phyloP scores from a whole-genome alignment of 1,140 invertebrate species.

The Macrocentrus cingulum region DNA sequence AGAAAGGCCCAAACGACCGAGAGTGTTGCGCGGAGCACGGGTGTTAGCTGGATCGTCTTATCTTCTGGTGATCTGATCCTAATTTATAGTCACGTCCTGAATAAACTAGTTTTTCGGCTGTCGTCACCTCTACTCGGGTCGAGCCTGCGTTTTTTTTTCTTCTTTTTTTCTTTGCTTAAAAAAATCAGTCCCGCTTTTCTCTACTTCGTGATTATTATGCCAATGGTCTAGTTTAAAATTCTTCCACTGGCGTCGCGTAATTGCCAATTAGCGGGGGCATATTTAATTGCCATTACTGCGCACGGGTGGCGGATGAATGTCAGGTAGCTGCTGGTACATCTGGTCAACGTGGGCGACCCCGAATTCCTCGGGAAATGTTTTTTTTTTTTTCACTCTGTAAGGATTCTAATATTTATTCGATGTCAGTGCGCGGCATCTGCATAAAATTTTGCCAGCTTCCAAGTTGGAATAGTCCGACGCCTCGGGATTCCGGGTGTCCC shows the following conservation, averaged over 20 bases:
- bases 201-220: background rate
- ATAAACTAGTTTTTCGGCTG: constrained; percentile 61
- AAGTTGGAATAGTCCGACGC: constrained; percentile 11
- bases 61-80: constrained; percentile 59
- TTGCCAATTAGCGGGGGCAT: constrained; percentile 58
- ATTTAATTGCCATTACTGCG: constrained; percentile 57
- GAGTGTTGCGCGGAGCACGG: constrained; percentile 54
- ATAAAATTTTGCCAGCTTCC: constrained; percentile 42
- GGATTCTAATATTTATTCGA: constrained; percentile 38
- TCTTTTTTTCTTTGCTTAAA: constrained; percentile 21
- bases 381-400: too few species aligned
- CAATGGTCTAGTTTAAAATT: background rate
- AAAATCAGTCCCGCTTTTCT: too few species aligned
- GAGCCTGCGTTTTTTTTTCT: constrained; percentile 6
- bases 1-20: constrained; percentile 27
- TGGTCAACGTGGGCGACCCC: background rate
- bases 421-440: constrained; percentile 35
- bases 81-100: constrained; percentile 60
- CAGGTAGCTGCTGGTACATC: constrained; percentile 20
- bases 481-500: constrained; percentile 31
- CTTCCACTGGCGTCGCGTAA: constrained; percentile 43
- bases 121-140: constrained; percentile 51
- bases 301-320: constrained; percentile 35
- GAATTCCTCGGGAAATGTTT: too few species aligned
- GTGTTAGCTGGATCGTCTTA: constrained; percentile 59